Conservation (phyloP, 2,888 invertebrate species). For the Orchestes rusci region DNA sequence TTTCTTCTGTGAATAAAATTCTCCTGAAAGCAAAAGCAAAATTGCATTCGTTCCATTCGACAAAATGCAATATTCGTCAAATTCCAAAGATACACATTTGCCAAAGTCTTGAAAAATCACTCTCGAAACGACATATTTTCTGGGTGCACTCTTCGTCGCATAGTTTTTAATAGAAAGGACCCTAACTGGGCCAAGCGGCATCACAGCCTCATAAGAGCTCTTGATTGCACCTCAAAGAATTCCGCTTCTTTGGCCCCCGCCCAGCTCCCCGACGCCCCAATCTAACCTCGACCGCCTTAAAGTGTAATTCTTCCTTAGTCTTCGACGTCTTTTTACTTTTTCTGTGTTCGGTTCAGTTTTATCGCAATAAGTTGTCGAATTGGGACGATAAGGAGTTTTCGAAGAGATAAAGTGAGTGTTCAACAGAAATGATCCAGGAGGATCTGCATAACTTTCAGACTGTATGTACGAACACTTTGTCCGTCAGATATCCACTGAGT, state of each 20-base stretch:
- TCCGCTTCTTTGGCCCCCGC: slow-evolving; percentile 14
- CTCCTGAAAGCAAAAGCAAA: no score
- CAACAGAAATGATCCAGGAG: background rate
- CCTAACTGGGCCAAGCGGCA: slow-evolving; percentile 21
- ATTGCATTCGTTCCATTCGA: no score
- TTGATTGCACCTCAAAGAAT: slow-evolving; percentile 26
- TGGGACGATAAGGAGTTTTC: slow-evolving; percentile 15
- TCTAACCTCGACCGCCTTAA: slow-evolving; percentile 12
- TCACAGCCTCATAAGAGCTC: slow-evolving; percentile 19
- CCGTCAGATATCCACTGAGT: no score
- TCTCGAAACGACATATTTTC: slow-evolving; percentile 1
- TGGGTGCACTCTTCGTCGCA: slow-evolving; percentile 12
- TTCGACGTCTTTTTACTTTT: slow-evolving; percentile 18
- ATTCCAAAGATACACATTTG: background rate
- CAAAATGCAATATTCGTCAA: no score
- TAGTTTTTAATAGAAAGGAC: slow-evolving; percentile 22
- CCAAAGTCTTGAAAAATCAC: background rate
- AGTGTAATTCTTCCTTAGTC: slow-evolving; percentile 24
- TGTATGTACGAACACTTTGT: no score
- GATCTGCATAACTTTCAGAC: background rate
- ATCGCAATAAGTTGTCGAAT: slow-evolving; percentile 19
- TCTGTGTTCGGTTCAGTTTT: slow-evolving; percentile 17
- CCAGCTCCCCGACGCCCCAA: background rate
- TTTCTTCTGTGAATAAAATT: no score
- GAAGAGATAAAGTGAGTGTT: background rate